These are phyloP conservation scores for Patella vulgata DNA, from an alignment of 1,140 invertebrate genomes.

Conservation along the genomic window DNA sequence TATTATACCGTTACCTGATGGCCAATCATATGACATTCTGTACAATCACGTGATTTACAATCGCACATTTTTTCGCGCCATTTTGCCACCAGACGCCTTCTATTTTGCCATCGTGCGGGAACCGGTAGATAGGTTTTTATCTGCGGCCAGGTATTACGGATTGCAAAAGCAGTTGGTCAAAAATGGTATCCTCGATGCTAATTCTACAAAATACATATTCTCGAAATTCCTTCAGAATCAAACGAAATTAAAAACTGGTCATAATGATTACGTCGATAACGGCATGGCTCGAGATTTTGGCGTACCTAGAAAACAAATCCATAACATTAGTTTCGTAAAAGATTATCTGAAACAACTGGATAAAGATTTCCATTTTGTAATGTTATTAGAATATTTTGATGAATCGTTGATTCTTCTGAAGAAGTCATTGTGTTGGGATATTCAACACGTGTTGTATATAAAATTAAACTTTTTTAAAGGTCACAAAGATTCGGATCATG, in stretches of 20 bases:
- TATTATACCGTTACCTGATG: constrained; percentile 7
- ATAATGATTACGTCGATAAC: constrained; percentile 23
- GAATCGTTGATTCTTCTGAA: constrained; percentile 69
- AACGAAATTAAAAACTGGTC: no score
- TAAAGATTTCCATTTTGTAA: constrained; percentile 66
- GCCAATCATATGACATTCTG: constrained; percentile 31
- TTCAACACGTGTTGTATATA: constrained; percentile 36
- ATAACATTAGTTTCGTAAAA: background rate
- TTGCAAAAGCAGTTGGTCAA: no score
- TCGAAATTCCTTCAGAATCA: no score
- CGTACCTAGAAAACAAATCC: constrained; percentile 12
- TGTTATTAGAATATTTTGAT: constrained; percentile 70
- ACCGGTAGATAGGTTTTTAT: constrained; percentile 44
- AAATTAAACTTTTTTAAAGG: constrained; percentile 10
- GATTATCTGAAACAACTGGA: constrained; percentile 28
- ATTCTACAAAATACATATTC: no score
- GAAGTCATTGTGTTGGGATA: constrained; percentile 68
- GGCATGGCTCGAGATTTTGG: constrained; percentile 39
- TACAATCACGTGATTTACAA: constrained; percentile 2
- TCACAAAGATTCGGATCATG: background rate
- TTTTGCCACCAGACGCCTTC: constrained; percentile 26
- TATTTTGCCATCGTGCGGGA: constrained; percentile 50
- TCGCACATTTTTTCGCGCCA: constrained; percentile 14
- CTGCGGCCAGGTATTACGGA: constrained; percentile 44
- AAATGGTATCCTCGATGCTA: no score